Base-by-base conservation (phyloP, 2,113 vertebrate species). In the Muscicapa adusta region DNA sequence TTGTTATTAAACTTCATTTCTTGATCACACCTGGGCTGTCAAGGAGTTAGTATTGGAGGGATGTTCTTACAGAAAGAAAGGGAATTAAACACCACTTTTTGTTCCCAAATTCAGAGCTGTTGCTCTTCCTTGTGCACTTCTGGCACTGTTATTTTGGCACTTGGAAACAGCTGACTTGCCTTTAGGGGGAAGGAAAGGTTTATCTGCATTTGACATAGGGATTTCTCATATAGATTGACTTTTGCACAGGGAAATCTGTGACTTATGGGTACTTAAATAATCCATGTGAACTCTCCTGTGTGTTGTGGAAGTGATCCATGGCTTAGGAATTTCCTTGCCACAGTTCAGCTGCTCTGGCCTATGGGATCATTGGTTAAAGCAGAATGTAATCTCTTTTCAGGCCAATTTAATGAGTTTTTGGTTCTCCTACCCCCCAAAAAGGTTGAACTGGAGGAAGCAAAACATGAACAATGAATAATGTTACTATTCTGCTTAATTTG, bases 251-350 rank as follows among this genome's bases (percentile, higher is more conserved):
- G 63, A 75, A 74, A 75, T 77, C 72, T 61, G 24, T 57, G 61
- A 45, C 61, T 96, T 91, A 66, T 16, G 77, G 62, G 20, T 91
- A 51, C 92, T 96, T 93, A 74, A 89, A 86, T 81, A 88, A 89
- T 87, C 88, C 72, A 61, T 84, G 36, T 60, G 87, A 89, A 62
- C 29, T 61, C 88, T 71, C 75, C 77, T 61, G 85, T 85, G 82
- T 93, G 13, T 63, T 79, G 67, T 91, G 93, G 82, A 78, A 60
- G 28, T 79, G 93, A 91, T 91, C 92, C 88, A 33, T 71, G 73
- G 75, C 79, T 92, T 72, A 78, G 93, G 91, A 95, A 95, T 95
- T 89, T 86, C 89, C 82, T 80, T 63, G 85, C 62, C 80, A 33
- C 60, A 58, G 58, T 74, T 91, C 72, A 92, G 60, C 56, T 17